Evolutionary conservation across 2,888 invertebrate species (phyloP).

Genomic region (Andricus quercusramuli): DNA sequence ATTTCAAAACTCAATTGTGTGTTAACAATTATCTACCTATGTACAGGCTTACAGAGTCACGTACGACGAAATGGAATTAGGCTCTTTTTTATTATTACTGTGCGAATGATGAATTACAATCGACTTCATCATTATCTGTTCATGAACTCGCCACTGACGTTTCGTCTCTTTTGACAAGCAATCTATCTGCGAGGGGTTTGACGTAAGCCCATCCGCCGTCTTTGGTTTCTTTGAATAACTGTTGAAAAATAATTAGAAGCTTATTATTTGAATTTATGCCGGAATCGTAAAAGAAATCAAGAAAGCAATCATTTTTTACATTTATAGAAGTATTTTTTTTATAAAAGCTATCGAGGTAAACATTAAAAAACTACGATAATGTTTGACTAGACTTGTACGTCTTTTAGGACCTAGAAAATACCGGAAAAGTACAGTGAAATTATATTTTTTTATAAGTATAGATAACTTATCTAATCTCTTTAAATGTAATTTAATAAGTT

Average conservation of each 20-base stretch:
- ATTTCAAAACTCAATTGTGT: neutral
- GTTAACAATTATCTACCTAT: neutral
- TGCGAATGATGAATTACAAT: constrained; percentile 45
- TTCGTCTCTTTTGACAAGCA: constrained; percentile 62
- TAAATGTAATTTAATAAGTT: too few species aligned
- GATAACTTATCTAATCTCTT: too few species aligned
- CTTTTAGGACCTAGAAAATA: too few species aligned
- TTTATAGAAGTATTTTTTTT: too few species aligned
- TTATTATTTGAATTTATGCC: neutral
- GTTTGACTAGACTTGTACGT: too few species aligned
- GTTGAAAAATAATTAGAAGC: constrained; percentile 55
- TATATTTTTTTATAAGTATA: too few species aligned
- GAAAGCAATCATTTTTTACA: too few species aligned
- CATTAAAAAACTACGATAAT: too few species aligned
- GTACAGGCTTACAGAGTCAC: constrained; percentile 26
- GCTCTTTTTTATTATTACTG: constrained; percentile 43
- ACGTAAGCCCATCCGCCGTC: constrained; percentile 84
- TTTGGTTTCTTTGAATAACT: constrained; percentile 86
- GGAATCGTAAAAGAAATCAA: too few species aligned
- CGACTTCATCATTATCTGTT: constrained; percentile 36
- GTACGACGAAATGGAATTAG: constrained; percentile 22
- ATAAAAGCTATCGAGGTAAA: too few species aligned
- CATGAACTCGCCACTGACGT: constrained; percentile 47
- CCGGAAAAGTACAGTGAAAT: too few species aligned
- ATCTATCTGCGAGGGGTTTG: constrained; percentile 80